phyloP scores from a whole-genome alignment of 2,797 vertebrate genomes.

The Gymnoscopelus braueri region DNA sequence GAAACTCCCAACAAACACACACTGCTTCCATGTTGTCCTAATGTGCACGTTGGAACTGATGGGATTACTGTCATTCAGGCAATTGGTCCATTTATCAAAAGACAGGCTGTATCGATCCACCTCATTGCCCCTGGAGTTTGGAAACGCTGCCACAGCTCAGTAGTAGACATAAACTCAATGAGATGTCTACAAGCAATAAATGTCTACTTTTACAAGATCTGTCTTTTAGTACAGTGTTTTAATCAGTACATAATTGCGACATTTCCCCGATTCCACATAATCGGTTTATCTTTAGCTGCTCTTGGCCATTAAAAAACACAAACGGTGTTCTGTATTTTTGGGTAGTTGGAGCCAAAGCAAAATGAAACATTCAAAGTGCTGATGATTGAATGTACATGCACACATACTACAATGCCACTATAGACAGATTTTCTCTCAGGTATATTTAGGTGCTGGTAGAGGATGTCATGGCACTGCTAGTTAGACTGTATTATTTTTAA shows the following conservation, averaged over 20 bases:
- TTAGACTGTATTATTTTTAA: no score
- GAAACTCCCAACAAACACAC: conserved; percentile 48
- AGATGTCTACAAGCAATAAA: conserved; percentile 77
- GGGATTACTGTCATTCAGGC: conserved; percentile 79
- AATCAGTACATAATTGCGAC: conserved; percentile 56
- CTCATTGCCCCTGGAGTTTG: conserved; percentile 69
- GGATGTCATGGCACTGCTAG: not conserved
- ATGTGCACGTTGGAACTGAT: conserved; percentile 70
- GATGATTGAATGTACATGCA: conserved; percentile 12
- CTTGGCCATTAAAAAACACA: not conserved
- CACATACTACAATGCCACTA: not conserved
- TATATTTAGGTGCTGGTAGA: no score
- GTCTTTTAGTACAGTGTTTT: conserved; percentile 66
- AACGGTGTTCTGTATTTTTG: not conserved
- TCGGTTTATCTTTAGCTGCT: not conserved
- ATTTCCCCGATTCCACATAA: not conserved
- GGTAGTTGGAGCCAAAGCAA: not conserved
- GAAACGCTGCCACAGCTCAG: conserved; percentile 65
- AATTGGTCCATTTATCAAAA: conserved; percentile 82
- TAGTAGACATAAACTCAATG: conserved; percentile 70
- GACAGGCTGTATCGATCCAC: conserved; percentile 76
- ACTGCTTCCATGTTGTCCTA: conserved; percentile 65
- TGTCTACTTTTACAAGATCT: conserved; percentile 72
- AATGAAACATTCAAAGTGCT: conserved; percentile 9
- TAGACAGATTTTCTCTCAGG: no score